Percentiles rank a stretch among this genome's conserved stretches.
phyloP scores from a whole-genome alignment of 2,113 vertebrate genomes.

The Semnornis frantzii region DNA sequence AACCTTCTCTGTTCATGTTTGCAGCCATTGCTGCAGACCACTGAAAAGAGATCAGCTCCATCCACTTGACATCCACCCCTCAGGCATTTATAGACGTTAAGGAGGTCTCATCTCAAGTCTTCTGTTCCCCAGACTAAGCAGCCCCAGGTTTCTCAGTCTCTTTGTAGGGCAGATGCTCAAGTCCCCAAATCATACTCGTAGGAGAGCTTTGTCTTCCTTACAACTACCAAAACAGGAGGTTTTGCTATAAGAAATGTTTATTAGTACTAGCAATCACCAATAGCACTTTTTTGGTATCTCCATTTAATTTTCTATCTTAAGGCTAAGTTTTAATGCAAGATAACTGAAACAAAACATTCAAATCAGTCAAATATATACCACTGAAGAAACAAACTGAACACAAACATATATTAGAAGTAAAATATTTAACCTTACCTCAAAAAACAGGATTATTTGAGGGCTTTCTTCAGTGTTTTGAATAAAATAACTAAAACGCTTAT shows the following conservation, averaged over 20 bases:
- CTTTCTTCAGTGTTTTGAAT: conserved; percentile 78
- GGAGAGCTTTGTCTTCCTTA: not conserved
- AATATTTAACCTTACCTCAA: conserved; percentile 84
- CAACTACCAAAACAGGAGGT: not conserved
- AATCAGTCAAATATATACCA: not conserved
- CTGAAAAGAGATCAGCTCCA: too few species aligned
- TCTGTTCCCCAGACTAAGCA: too few species aligned
- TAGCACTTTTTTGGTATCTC: not conserved
- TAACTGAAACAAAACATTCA: not conserved
- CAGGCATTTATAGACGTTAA: too few species aligned
- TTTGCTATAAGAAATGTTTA: not conserved
- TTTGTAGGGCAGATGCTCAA: too few species aligned
- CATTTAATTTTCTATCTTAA: not conserved
- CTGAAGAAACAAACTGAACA: not conserved
- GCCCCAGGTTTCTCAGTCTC: too few species aligned
- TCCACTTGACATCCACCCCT: too few species aligned
- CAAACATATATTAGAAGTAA: not conserved
- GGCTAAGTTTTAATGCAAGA: not conserved
- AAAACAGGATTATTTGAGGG: conserved; percentile 88
- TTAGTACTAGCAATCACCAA: not conserved
- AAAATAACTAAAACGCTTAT: conserved; percentile 89
- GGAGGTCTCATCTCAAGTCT: too few species aligned
- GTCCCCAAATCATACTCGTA: not conserved
- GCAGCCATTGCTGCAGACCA: too few species aligned
- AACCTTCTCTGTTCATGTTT: too few species aligned